These are phyloP conservation scores for Empidonax traillii DNA, from an alignment of 2,113 vertebrate genomes.

Conservation along the genomic window DNA sequence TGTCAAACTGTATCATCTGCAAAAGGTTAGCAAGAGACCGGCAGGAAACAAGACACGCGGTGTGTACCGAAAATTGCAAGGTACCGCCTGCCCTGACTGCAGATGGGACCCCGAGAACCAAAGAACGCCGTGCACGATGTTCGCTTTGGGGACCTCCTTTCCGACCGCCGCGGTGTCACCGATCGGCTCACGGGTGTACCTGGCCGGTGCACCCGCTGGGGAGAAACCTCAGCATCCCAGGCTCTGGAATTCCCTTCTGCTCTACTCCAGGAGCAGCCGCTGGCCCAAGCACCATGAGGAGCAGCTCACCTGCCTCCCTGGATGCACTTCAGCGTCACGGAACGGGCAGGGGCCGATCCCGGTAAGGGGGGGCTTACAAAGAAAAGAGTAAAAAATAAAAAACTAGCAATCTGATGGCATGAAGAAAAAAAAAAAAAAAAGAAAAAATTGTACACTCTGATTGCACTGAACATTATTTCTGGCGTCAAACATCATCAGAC, in stretches of 20 bases:
- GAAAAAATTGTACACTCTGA: conserved; percentile 81
- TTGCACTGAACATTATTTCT: conserved; percentile 87
- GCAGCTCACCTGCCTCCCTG: conserved; percentile 24
- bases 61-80: conserved; percentile 26
- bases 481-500: conserved; percentile 84
- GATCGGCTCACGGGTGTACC: background rate
- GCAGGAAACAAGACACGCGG: conserved; percentile 44
- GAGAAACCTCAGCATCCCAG: background rate
- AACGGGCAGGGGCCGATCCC: conserved; percentile 8
- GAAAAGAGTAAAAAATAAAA: conserved; percentile 66
- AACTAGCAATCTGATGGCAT: conserved; percentile 70
- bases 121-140: conserved; percentile 8
- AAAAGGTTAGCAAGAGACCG: conserved; percentile 58
- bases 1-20: conserved; percentile 55
- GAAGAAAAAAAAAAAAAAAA: conserved; percentile 73
- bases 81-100: conserved; percentile 43
- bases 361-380: conserved; percentile 55
- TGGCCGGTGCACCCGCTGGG: conserved; percentile 16
- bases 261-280: conserved; percentile 52
- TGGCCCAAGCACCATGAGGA: conserved; percentile 4
- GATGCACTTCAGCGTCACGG: background rate
- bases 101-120: conserved; percentile 13
- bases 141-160: background rate
- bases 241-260: conserved; percentile 7
- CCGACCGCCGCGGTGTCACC: background rate